phyloP scores from a whole-genome alignment of 2,113 vertebrate genomes.

The Stomatorhinus ivindoensis region DNA sequence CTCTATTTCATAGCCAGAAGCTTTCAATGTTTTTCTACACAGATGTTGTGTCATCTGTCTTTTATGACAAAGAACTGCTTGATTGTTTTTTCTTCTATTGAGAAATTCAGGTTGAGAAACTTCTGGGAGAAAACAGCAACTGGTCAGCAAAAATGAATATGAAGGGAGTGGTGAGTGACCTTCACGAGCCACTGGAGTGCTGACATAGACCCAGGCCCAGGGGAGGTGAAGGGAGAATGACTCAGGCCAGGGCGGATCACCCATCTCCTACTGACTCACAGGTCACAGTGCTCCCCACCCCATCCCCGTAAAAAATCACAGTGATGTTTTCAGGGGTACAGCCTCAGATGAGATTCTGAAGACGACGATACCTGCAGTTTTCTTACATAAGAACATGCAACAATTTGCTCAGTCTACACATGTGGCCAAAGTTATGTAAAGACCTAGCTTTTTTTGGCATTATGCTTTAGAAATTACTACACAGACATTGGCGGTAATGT shows the following conservation, averaged over 20 bases:
- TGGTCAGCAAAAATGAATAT: background rate
- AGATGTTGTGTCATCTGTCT: slow-evolving; percentile 8
- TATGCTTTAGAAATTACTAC: background rate
- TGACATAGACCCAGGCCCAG: slow-evolving; percentile 15
- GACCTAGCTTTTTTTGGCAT: background rate
- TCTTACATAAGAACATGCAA: background rate
- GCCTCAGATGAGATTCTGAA: background rate
- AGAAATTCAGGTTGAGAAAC: background rate
- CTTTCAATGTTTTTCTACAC: slow-evolving; percentile 11
- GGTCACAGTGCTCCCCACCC: slow-evolving; percentile 29
- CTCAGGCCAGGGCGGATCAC: slow-evolving; percentile 16
- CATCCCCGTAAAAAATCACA: slow-evolving; percentile 8
- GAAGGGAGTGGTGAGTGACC: background rate
- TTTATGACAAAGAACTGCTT: background rate
- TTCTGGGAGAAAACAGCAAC: slow-evolving; percentile 28
- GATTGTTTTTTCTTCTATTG: slow-evolving; percentile 12
- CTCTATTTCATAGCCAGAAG: background rate
- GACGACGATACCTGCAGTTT: background rate
- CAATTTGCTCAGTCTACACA: no score
- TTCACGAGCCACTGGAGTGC: slow-evolving; percentile 16
- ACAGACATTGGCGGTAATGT: background rate
- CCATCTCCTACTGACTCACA: slow-evolving; percentile 14
- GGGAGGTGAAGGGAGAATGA: slow-evolving; percentile 12
- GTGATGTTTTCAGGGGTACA: background rate
- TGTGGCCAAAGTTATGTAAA: background rate